Base-by-base conservation (phyloP, 2,888 invertebrate genomes). In the Lutraria lutraria region DNA sequence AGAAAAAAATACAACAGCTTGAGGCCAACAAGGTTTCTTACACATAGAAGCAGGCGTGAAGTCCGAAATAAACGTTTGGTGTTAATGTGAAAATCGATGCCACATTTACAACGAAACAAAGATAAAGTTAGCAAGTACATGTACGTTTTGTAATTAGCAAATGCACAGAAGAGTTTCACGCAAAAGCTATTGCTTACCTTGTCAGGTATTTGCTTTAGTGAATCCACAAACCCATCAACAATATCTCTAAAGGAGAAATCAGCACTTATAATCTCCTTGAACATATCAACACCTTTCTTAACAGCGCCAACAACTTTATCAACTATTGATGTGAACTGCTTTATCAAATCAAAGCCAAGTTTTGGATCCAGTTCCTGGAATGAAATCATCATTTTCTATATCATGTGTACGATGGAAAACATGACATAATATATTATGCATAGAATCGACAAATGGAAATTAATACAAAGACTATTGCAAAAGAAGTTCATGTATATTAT, bases 331-430 rank as follows among this genome's bases (percentile, higher is more conserved):
- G 25, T 56, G 29, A 91, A 91, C 31, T 86, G 82, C 19, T 83
- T 76, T 10, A 88, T 86, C 8, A 86, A 82, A 21, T 88, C 53
- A n/a, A 91, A 43, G 4, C 60, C 85, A 12, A 87, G 76, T 19
- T 89, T 81, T n/a, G 87, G 84, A 80, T 89, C 83, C 10, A 91
- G 53, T 80, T 91, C 90, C 90, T 91, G 68, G 34, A 88, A 53
- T 15, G 2, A 15, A 56, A 8, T 56, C 12, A 56, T 53, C 56
- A 56, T 8, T 56, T 56, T 56, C 6, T 56, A 16, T 56, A 13
- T 56, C 13, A 43, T 56, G 13, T 56, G 16, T 16, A 56, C 2
- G 12, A 56, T 56, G 19, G 13, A 56, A 16, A 56, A 8, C 1
- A 12, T 12, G 56, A 56, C 56, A 56, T 19, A 56, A 15, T 15